Base-by-base conservation (phyloP, 2,888 invertebrate genomes). In the Spatulosminthurus flaviceps region DNA sequence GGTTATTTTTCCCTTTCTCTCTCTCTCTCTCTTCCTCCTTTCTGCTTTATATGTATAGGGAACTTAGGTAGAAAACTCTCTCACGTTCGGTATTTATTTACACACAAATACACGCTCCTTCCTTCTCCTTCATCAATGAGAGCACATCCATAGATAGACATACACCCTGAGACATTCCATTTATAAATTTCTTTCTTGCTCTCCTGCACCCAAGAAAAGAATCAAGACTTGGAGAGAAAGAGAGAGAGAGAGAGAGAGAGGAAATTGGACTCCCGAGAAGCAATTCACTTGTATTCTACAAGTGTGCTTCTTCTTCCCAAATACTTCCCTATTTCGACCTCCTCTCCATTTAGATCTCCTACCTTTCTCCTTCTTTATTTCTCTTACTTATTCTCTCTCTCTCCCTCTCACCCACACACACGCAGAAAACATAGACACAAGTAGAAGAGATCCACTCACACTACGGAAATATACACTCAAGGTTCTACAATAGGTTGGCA, bases 211-310 rank as follows among this genome's bases (percentile, higher is more conserved):
- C 9, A 1, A 22, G 24, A 22, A 41, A 41, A 24, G 42, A 71
- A 71, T 67, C 24, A 71, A 71, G 70, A 71, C 42, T 34, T 41
- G 34, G 34, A 34, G 9, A n/a, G n/a, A n/a, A n/a, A n/a, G 41
- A 41, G 41, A 41, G 41, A 41, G 41, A 41, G 41, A 41, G 41
- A 41, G 41, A 41, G 61, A 61, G n/a, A 61, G n/a, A 74, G 70
- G 60, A 74, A 74, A 74, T 74, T 74, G 61, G 74, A 60, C 61
- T 61, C 61, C 22, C 16, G 61, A 61, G 74, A 34, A 74, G 72
- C 61, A 74, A 74, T 61, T 61, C 74, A 26, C 61, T 34, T 61
- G 72, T 51, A 51, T 22, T 74, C 74, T 74, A 74, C 74, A 74
- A 61, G 28, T 72, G n/a, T n/a, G 42, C 43, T 71, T 22, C 69